Conservation (phyloP, 37 sponge, comb jelly and placozoan species). For the Amphimedon queenslandica region DNA sequence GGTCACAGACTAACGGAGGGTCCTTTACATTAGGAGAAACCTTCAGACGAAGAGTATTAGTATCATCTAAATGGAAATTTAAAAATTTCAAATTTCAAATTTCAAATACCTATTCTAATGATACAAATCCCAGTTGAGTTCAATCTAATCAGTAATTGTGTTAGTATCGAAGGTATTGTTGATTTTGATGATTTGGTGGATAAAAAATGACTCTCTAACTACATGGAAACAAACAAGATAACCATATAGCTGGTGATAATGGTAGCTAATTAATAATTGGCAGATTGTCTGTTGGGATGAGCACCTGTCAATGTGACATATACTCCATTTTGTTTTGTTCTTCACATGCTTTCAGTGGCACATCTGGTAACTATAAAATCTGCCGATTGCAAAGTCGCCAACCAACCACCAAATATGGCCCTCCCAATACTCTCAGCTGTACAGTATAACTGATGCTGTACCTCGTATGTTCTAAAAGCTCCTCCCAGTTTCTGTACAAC, state of each 20-base stretch:
- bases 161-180: background rate
- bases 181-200: background rate
- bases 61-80: slow-evolving; percentile 23
- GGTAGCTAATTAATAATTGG: too few species aligned
- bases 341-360: too few species aligned
- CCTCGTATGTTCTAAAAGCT: slow-evolving; percentile 71
- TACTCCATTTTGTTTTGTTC: too few species aligned
- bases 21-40: slow-evolving; percentile 50
- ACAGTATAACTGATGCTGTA: too few species aligned
- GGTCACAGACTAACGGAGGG: slow-evolving; percentile 47
- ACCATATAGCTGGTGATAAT: too few species aligned
- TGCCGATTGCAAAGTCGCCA: too few species aligned
- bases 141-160: background rate
- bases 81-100: too few species aligned
- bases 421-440: too few species aligned
- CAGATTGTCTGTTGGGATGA: too few species aligned
- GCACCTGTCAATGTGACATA: too few species aligned
- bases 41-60: slow-evolving; percentile 68
- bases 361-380: too few species aligned
- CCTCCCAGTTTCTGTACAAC: slow-evolving; percentile 74
- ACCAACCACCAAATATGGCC: too few species aligned
- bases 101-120: background rate
- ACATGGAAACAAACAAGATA: background rate
- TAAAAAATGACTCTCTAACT: background rate
- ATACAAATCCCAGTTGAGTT: background rate